phyloP scores from a whole-genome alignment of 1,140 invertebrate genomes.

The Drosophila pseudoobscura region DNA sequence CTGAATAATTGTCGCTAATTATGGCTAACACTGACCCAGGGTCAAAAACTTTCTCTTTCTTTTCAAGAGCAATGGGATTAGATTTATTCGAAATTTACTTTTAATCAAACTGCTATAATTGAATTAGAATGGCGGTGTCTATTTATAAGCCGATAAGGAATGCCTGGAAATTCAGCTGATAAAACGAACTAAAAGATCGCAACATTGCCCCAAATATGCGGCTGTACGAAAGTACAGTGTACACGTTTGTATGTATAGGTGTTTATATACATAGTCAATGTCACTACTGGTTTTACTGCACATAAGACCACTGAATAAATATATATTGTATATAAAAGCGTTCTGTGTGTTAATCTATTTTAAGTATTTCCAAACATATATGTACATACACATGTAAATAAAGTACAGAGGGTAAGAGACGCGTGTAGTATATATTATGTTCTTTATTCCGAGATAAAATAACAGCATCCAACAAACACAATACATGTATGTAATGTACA shows the following conservation, averaged over 20 bases:
- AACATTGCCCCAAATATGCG: slow-evolving; percentile 7
- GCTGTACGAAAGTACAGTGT: slow-evolving; percentile 8
- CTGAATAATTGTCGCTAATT: slow-evolving; percentile 40
- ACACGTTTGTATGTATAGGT: neutral
- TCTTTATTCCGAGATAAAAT: neutral
- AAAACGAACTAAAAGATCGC: slow-evolving; percentile 3
- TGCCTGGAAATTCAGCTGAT: slow-evolving; percentile 22
- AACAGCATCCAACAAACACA: slow-evolving; percentile 2
- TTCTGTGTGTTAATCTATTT: slow-evolving; percentile 1
- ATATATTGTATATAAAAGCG: slow-evolving; percentile 7
- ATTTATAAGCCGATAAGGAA: slow-evolving; percentile 40
- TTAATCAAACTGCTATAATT: neutral
- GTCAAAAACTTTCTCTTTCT: slow-evolving; percentile 41
- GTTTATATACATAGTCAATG: neutral
- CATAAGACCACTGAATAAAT: neutral
- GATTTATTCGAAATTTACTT: slow-evolving; percentile 28
- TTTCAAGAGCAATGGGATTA: neutral
- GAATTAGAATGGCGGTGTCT: slow-evolving; percentile 15
- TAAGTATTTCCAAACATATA: slow-evolving; percentile 18
- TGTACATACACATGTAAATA: slow-evolving; percentile 1
- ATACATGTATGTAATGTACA: too few species aligned
- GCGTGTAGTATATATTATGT: neutral
- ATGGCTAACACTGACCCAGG: slow-evolving; percentile 22
- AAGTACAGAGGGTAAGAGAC: too few species aligned
- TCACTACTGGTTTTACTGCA: slow-evolving; percentile 9